Evolutionary conservation across 2,113 vertebrate species (phyloP).

Genomic region (Sorex fumeus): DNA sequence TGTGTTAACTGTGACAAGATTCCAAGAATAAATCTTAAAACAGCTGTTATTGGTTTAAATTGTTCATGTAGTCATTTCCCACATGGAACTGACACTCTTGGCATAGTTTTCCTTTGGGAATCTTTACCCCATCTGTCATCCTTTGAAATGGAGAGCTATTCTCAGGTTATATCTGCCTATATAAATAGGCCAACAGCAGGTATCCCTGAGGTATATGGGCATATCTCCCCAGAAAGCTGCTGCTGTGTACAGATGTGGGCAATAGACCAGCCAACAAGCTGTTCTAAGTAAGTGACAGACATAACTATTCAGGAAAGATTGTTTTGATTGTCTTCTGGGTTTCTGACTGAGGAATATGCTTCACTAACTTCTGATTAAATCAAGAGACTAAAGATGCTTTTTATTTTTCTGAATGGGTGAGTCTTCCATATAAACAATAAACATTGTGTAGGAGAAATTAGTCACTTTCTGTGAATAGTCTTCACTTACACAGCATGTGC

Average conservation of each 20-base stretch:
- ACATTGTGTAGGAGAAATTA: slow-evolving; percentile 16
- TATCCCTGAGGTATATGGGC: background rate
- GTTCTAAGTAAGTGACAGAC: background rate
- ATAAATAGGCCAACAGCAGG: slow-evolving; percentile 21
- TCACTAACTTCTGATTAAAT: slow-evolving; percentile 63
- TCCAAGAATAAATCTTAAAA: background rate
- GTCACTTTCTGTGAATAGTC: slow-evolving; percentile 23
- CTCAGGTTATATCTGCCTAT: rapidly evolving
- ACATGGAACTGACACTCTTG: background rate
- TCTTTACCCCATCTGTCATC: slow-evolving; percentile 33
- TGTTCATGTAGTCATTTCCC: background rate
- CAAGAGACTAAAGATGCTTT: slow-evolving; percentile 52
- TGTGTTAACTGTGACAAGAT: background rate
- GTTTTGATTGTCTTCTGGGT: slow-evolving; percentile 53
- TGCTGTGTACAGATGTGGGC: slow-evolving; percentile 43
- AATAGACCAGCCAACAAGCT: rapidly evolving
- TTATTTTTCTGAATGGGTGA: background rate
- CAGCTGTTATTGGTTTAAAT: slow-evolving; percentile 39
- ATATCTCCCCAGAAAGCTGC: background rate
- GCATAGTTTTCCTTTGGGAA: background rate
- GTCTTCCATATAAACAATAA: slow-evolving; percentile 58
- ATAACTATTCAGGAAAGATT: slow-evolving; percentile 57
- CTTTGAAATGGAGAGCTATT: background rate
- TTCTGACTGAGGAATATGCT: slow-evolving; percentile 46
- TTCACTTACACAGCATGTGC: background rate